These are phyloP conservation scores for Zelostemma sp. DNA, from an alignment of 1,140 invertebrate genomes.

Conservation along the genomic window DNA sequence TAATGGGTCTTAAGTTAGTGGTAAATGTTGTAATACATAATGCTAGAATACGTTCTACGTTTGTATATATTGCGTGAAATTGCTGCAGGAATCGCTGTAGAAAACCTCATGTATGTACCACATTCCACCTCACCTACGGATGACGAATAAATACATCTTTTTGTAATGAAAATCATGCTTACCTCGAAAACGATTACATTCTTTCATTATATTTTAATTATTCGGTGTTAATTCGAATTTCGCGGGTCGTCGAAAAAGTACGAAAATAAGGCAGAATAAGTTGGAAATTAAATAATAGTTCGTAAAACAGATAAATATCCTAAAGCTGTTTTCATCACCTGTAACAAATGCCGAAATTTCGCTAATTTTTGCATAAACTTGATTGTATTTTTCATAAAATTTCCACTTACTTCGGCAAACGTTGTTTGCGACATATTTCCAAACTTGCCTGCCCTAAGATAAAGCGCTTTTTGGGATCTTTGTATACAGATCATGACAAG, in stretches of 20 bases:
- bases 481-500: conserved; percentile 29
- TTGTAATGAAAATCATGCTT: no score
- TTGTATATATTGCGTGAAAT: conserved; percentile 61
- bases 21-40: conserved; percentile 51
- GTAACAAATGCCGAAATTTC: conserved; percentile 9
- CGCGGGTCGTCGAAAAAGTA: no score
- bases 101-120: conserved; percentile 61
- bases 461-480: conserved; percentile 42
- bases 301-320: conserved; percentile 46
- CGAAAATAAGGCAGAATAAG: no score
- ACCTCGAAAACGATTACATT: no score
- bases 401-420: conserved; percentile 39
- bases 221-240: no score
- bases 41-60: conserved; percentile 51
- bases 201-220: no score
- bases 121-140: conserved; percentile 55
- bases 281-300: no score
- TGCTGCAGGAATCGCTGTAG: conserved; percentile 54
- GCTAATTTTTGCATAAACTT: background rate
- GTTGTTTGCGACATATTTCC: conserved; percentile 40
- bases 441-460: conserved; percentile 44
- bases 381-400: no score
- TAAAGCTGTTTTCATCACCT: conserved; percentile 43
- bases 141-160: conserved; percentile 18
- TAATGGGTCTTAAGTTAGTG: conserved; percentile 55